Base-by-base conservation (phyloP, 2,797 vertebrate species). In the Tokudaia muenninki region DNA sequence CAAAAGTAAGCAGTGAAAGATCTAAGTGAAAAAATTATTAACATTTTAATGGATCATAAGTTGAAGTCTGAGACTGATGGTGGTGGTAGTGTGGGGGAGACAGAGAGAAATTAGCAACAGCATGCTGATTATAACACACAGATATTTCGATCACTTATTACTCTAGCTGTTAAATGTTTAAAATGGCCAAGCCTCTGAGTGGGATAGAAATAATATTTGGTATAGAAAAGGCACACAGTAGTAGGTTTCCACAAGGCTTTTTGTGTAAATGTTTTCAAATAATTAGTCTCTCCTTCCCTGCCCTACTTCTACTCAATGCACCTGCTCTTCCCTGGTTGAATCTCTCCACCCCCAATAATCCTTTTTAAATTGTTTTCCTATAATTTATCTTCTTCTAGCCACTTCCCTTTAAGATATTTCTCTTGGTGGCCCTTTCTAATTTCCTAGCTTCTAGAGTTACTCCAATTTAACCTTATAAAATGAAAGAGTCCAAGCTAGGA, bases 21-120 rank as follows among this genome's bases (percentile, higher is more conserved):
- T 44, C 26, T 65, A 84, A 65, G 41, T 55, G 47, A 72, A n/a
- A 67, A 78, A 59, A 8, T 26, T 55, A 55, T 26, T 24, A 88
- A n/a, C 81, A 84, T 90, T 89, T 83, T 65, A 65, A 87, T 65
- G 17, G 13, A 70, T 67, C 47, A 72, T 65, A 93, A 94, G 77
- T 67, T 90, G 8, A 75, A 34, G 16, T 88, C 4, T 88, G n/a
- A 91, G 57, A 8, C 19, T 87, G 59, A 10, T 78, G n/a, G 13
- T 72, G 16, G 74, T 59, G 44, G 1, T 65, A 21, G 6, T 34
- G 37, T 84, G 9, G 24, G 57, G 21, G 37, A 72, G 70, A n/a
- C 3, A 72, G 26, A 61, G 41, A 55, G 47, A 17, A 92, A 8
- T 26, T 37, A 5, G 8, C 52, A 67, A 34, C 2, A 84, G 21